Base-by-base conservation (phyloP, 2,113 vertebrate species). In the Lepisosteus osseus region DNA sequence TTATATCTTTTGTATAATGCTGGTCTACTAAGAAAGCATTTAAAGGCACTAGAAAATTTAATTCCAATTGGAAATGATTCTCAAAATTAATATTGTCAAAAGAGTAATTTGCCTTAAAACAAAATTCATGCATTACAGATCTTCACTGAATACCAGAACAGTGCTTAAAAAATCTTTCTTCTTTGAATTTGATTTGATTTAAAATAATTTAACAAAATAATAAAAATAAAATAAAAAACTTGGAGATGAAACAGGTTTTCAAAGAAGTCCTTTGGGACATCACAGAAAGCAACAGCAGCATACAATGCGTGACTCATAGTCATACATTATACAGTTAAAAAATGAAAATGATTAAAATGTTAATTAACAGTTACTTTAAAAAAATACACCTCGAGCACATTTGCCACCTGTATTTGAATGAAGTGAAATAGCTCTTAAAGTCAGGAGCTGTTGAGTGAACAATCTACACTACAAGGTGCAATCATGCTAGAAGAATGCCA, bases 361-460 rank as follows among this genome's bases (percentile, higher is more conserved):
- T 86, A 86, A 86, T 84, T 78, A 84, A 81, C 82, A 76, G 79
- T 82, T 84, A 79, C 84, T 86, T 59, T 82, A 78, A 79, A 84
- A 77, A 76, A 73, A 68, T 13, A 79, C 73, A 78, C 80, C 82
- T 77, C 77, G 77, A 76, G 78, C 72, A 74, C 79, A 75, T 84
- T 84, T 72, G 79, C 80, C 84, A 86, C 82, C 82, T 86, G 84
- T 86, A 82, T 79, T 74, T 76, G 77, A 79, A 80, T 76, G 79
- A 78, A 73, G 69, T 74, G 70, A 78, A 81, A 83, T 79, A 78
- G 82, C 78, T 80, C 82, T 84, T 76, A 75, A 86, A 83, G 80
- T 77, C 62, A 74, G 66, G 74, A 82, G 82, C 79, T 81, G 82
- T 86, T 84, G 79, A 78, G 80, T 77, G 81, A 82, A 84, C 78